These are phyloP conservation scores for Cygnus buccinator DNA, from an alignment of 2,113 vertebrate species.

Conservation along the genomic window DNA sequence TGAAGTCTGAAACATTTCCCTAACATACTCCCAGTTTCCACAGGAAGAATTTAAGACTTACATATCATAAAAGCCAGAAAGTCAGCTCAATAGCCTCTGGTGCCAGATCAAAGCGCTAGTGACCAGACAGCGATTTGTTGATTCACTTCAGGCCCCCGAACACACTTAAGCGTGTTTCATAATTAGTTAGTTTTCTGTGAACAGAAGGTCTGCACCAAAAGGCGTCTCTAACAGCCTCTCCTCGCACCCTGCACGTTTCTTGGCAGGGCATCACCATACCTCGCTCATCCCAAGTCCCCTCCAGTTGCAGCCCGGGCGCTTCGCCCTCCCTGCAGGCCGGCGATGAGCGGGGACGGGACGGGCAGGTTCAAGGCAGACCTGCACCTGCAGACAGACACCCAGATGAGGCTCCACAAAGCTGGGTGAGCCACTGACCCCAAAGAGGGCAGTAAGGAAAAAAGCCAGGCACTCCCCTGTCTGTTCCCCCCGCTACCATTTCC, in stretches of 20 bases:
- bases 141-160: background rate
- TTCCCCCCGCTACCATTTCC: background rate
- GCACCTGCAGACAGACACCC: background rate
- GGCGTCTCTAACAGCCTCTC: background rate
- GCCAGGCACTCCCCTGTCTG: background rate
- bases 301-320: no score
- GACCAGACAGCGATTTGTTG: background rate
- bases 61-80: background rate
- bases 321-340: no score
- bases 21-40: background rate
- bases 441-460: background rate
- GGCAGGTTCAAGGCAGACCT: background rate
- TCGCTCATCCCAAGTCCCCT: background rate
- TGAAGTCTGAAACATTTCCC: background rate
- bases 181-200: background rate
- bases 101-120: background rate
- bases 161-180: background rate
- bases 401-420: background rate
- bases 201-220: background rate
- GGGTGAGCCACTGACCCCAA: background rate
- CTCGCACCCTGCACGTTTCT: fast-evolving
- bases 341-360: background rate
- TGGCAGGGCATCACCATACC: background rate
- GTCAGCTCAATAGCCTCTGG: background rate
- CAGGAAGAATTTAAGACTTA: background rate